A percentile compares a stretch with the other conserved stretches of the same genome.
Evolutionary conservation across 2,888 invertebrate species (phyloP).

Genomic region (Apotomis turbidana): DNA sequence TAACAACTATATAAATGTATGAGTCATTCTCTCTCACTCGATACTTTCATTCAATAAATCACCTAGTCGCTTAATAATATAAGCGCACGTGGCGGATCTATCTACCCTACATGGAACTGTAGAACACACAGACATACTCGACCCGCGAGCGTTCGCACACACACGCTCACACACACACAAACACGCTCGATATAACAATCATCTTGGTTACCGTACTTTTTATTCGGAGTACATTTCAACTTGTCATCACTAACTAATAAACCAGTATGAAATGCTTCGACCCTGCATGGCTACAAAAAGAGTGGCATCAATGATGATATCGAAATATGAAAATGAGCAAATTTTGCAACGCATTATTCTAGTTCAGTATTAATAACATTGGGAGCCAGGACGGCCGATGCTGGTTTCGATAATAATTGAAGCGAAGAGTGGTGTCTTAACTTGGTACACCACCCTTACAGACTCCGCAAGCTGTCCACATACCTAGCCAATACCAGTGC

Average conservation of each 20-base stretch:
- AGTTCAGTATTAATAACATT: no score
- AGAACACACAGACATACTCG: conserved; percentile 20
- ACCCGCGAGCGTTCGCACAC: conserved; percentile 33
- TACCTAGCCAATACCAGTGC: no score
- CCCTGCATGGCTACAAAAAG: neutral
- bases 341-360: neutral
- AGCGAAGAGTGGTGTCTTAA: no score
- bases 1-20: conserved; percentile 25
- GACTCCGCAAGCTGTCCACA: no score
- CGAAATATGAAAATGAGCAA: neutral
- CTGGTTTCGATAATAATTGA: no score
- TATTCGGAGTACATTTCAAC: conserved; percentile 5
- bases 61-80: conserved; percentile 7
- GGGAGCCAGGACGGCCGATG: no score
- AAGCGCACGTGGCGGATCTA: neutral
- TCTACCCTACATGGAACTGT: conserved; percentile 20
- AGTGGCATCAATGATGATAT: no score
- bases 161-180: conserved; percentile 2
- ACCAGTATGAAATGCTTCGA: conserved; percentile 27
- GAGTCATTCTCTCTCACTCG: conserved; percentile 18
- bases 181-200: conserved; percentile 33
- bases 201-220: conserved; percentile 14
- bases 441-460: no score
- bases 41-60: conserved; percentile 1
- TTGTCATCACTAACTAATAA: neutral